Evolutionary conservation across 2,888 invertebrate genomes (phyloP).

Genomic region (Lissocephala sabroskyi): DNA sequence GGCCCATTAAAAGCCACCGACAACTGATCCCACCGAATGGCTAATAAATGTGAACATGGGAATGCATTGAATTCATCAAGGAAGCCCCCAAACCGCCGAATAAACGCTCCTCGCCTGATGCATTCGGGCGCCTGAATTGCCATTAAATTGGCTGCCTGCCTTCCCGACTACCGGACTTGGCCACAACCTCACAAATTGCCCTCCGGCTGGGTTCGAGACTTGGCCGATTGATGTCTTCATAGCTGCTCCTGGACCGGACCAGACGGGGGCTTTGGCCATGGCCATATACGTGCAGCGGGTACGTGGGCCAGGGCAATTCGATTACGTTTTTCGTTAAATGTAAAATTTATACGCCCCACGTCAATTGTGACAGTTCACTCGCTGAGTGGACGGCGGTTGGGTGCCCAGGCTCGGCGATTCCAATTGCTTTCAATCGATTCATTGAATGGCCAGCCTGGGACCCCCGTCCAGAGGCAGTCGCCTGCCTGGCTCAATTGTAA

Average conservation of each 20-base stretch:
- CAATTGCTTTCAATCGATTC: not conserved
- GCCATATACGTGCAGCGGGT: conserved; percentile 67
- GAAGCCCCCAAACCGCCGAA: no score
- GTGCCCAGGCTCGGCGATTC: no score
- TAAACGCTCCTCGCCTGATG: not conserved
- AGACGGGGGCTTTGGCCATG: conserved; percentile 18
- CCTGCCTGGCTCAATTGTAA: conserved; percentile 10
- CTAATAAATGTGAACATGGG: conserved; percentile 50
- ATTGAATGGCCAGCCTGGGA: not conserved
- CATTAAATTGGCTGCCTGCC: conserved; percentile 38
- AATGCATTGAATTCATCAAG: conserved; percentile 39
- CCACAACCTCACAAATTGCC: conserved; percentile 60
- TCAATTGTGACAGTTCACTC: conserved; percentile 67
- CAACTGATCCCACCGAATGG: conserved; percentile 21
- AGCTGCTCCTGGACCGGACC: conserved; percentile 22
- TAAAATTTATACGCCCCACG: conserved; percentile 67
- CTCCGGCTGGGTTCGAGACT: no score
- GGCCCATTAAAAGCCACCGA: conserved; percentile 45
- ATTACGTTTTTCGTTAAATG: conserved; percentile 64
- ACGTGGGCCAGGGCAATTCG: no score
- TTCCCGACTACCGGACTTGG: no score
- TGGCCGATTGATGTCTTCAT: conserved; percentile 63
- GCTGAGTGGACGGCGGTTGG: no score
- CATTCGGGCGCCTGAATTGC: conserved; percentile 8
- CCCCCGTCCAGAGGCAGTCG: not conserved